These are phyloP conservation scores for Orthonevra nobilis DNA, from an alignment of 2,888 invertebrate species.

Conservation along the genomic window DNA sequence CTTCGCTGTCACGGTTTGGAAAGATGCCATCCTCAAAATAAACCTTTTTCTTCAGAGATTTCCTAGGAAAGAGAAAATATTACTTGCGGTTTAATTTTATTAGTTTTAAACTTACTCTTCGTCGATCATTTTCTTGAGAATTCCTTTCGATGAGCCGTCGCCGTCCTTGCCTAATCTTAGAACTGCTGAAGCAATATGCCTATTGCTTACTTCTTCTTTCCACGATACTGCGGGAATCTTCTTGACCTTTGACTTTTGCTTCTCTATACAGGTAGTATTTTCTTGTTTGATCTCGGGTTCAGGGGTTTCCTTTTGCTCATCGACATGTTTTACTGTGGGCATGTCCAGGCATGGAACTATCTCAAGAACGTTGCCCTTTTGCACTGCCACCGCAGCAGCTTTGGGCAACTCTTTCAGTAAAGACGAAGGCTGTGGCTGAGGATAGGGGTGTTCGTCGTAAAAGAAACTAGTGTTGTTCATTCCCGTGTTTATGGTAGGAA, in stretches of 20 bases:
- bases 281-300: constrained; percentile 44
- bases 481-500: constrained; percentile 65
- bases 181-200: constrained; percentile 73
- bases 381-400: constrained; percentile 76
- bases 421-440: constrained; percentile 67
- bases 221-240: constrained; percentile 68
- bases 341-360: constrained; percentile 75
- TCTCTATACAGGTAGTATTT: neutral
- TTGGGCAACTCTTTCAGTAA: constrained; percentile 76
- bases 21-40: constrained; percentile 77
- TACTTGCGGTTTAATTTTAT: neutral
- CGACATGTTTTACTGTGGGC: constrained; percentile 19
- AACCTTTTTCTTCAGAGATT: constrained; percentile 75
- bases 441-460: constrained; percentile 67
- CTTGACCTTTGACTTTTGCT: constrained; percentile 59
- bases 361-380: constrained; percentile 79
- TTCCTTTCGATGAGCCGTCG: constrained; percentile 71
- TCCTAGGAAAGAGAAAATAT: constrained; percentile 68
- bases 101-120: constrained; percentile 71
- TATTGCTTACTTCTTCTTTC: constrained; percentile 74
- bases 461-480: constrained; percentile 60
- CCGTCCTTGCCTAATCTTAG: constrained; percentile 72
- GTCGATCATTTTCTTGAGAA: constrained; percentile 68
- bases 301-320: constrained; percentile 31
- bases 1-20: constrained; percentile 77